Base-by-base conservation (phyloP, 2,888 invertebrate genomes). In the Baccha elongata region DNA sequence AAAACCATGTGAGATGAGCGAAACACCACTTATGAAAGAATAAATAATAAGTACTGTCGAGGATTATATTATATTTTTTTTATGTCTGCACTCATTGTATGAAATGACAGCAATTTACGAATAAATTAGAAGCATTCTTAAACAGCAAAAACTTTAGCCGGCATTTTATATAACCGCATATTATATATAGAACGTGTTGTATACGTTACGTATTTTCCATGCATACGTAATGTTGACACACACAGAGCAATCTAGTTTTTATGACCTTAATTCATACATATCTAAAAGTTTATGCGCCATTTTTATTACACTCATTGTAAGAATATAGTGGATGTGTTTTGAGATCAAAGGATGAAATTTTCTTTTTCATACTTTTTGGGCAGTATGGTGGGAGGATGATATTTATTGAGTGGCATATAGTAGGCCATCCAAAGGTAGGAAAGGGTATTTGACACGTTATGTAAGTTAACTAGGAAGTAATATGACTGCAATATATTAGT, bases 71-170 rank as follows among this genome's bases (percentile, higher is more conserved):
- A 13, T 44, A 11, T 44, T 6, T 46, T 44, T 10, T 44, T 6
- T 17, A 19, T 21, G 17, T 62, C 5, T 29, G 13, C 23, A 17
- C 62, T 62, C 29, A 62, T 46, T 46, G 46, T 21, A 46, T 46
- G n/a, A 46, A 62, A 46, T 62, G 62, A 62, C 62, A 46, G 62
- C 46, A 58, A 58, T 58, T 58, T 58, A 40, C 58, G 58, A 58
- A 58, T 58, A 58, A 58, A 58, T 58, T 58, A 58, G 58, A 58
- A 58, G 58, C 58, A 58, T 58, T 58, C 58, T 40, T 58, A 58
- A 58, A 58, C 58, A 58, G 23, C 40, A 40, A 40, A 58, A 58
- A 40, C 40, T 58, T 58, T 58, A 58, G 23, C 40, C 40, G 58
- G 5, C 15, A 11, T 26, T 40, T 55, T 55, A 40, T 58, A 58